Evolutionary conservation across 2,113 vertebrate genomes (phyloP).

Genomic region (Perccottus glenii): DNA sequence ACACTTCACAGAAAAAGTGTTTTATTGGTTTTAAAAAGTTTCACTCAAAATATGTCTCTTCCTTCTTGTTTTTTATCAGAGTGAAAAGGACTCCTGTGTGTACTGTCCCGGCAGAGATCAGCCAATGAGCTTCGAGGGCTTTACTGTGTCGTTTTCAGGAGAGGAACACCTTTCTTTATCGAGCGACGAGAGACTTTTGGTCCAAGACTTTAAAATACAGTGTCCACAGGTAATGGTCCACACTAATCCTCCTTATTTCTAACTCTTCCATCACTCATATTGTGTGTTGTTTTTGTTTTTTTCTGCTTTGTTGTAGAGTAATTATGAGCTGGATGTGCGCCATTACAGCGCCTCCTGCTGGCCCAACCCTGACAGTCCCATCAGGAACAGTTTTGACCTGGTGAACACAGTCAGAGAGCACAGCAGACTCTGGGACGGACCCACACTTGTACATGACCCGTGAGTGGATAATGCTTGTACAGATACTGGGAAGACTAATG

Average conservation of each 20-base stretch:
- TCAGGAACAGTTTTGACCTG: slow-evolving; percentile 94
- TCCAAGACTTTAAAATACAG: slow-evolving; percentile 92
- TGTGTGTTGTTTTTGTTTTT: neutral
- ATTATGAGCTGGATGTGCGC: slow-evolving; percentile 89
- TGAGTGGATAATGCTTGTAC: slow-evolving; percentile 70
- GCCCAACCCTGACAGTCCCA: slow-evolving; percentile 96
- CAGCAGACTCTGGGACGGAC: slow-evolving; percentile 82
- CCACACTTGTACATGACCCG: slow-evolving; percentile 90
- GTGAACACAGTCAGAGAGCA: slow-evolving; percentile 88
- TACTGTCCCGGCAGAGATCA: slow-evolving; percentile 95
- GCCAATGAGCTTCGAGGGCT: slow-evolving; percentile 90
- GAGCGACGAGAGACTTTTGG: slow-evolving; percentile 87
- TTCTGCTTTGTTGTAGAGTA: slow-evolving; percentile 75
- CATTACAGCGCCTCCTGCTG: slow-evolving; percentile 91
- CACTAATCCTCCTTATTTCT: neutral
- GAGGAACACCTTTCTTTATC: slow-evolving; percentile 88
- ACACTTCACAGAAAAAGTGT: too few species aligned
- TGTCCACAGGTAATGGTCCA: slow-evolving; percentile 67
- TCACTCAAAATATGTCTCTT: neutral
- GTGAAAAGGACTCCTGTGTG: slow-evolving; percentile 81
- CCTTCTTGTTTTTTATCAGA: slow-evolving; percentile 47
- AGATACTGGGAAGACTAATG: too few species aligned
- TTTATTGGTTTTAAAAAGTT: neutral
- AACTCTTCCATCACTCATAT: neutral
- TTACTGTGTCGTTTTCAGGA: slow-evolving; percentile 86